These are phyloP conservation scores for Athalia rosae DNA, from an alignment of 2,888 invertebrate genomes.

Conservation along the genomic window DNA sequence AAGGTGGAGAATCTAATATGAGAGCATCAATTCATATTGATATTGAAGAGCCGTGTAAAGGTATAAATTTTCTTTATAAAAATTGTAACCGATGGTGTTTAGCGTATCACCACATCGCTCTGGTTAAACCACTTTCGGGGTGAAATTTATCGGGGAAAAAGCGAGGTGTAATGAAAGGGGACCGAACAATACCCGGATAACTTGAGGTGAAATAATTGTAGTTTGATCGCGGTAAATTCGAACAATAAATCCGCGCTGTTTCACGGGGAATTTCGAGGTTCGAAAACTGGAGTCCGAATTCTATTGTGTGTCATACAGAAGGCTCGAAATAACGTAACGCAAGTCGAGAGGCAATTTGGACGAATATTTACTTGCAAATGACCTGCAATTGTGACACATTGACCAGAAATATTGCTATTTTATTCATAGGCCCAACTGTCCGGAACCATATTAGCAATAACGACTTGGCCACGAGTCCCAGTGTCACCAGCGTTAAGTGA, in stretches of 20 bases:
- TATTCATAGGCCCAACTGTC: conserved; percentile 55
- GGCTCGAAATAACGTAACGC: background rate
- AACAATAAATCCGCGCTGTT: too few species aligned
- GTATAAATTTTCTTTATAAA: too few species aligned
- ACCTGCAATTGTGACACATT: conserved; percentile 52
- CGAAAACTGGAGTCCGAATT: background rate
- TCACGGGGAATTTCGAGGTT: too few species aligned
- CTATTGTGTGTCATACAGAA: background rate
- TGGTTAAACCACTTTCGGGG: too few species aligned
- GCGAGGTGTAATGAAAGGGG: background rate
- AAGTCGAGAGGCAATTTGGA: conserved; percentile 2
- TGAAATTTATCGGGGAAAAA: background rate
- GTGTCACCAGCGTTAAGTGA: background rate
- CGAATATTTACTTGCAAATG: conserved; percentile 36
- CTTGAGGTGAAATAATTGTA: too few species aligned
- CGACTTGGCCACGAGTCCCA: background rate
- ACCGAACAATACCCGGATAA: background rate
- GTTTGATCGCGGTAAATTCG: too few species aligned
- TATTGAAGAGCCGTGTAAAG: too few species aligned
- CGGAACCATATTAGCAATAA: conserved; percentile 24
- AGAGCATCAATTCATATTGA: too few species aligned
- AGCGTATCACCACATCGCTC: too few species aligned
- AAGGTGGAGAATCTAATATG: too few species aligned
- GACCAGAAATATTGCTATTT: conserved; percentile 60
- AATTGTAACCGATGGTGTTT: too few species aligned